phyloP scores from a whole-genome alignment of 2,113 vertebrate genomes.

The Phaetusa simplex region DNA sequence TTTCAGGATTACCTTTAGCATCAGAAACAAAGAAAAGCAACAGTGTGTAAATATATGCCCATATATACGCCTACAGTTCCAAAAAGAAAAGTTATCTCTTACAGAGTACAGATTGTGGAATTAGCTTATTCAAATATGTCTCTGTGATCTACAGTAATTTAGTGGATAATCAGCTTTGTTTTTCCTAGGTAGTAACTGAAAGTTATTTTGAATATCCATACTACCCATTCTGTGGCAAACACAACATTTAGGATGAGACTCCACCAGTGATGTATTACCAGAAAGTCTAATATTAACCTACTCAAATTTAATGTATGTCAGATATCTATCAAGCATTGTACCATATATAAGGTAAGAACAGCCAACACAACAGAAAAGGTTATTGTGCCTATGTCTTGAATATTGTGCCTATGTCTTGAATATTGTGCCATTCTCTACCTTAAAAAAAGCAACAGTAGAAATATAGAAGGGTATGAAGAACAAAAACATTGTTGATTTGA shows the following conservation, averaged over 20 bases:
- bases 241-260: not conserved
- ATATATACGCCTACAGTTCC: not conserved
- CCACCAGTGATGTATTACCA: not conserved
- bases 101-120: not conserved
- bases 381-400: not conserved
- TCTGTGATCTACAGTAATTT: not conserved
- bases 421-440: not conserved
- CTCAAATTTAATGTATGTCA: not conserved
- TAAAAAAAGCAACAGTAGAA: not conserved
- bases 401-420: not conserved
- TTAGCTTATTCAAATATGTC: not conserved
- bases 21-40: not conserved
- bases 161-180: not conserved
- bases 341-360: not conserved
- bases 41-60: not conserved
- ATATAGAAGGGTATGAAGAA: not conserved
- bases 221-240: not conserved
- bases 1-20: not conserved
- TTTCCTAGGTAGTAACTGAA: not conserved
- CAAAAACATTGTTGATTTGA: not conserved
- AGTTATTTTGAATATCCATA: not conserved
- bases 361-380: not conserved
- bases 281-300: not conserved
- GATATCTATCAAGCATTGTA: not conserved
- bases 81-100: not conserved